phyloP scores from a whole-genome alignment of 2,797 vertebrate species.

The Rhinoraja longicauda region DNA sequence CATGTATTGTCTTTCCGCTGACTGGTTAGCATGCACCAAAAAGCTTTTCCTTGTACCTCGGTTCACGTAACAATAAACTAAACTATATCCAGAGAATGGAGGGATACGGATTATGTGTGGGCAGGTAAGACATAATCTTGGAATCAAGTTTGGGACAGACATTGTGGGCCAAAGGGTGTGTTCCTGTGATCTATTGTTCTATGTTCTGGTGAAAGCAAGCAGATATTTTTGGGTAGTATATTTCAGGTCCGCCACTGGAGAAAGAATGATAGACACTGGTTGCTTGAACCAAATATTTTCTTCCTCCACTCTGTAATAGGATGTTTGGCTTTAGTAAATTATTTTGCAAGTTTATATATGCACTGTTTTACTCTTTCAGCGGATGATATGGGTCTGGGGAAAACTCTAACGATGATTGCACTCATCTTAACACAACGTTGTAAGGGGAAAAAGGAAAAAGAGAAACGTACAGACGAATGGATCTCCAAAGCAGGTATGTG shows the following conservation, averaged over 20 bases:
- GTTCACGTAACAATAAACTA: no score
- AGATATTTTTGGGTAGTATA: neutral
- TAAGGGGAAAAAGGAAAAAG: slow-evolving; percentile 50
- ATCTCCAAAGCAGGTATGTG: slow-evolving; percentile 69
- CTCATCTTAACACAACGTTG: slow-evolving; percentile 74
- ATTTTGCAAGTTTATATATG: neutral
- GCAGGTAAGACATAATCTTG: no score
- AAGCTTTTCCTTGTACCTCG: no score
- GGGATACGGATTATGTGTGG: no score
- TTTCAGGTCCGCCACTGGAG: neutral
- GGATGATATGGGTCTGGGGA: slow-evolving; percentile 96
- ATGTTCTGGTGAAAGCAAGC: no score
- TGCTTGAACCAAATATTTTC: neutral
- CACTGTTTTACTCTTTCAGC: slow-evolving; percentile 57
- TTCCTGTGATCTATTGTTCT: no score
- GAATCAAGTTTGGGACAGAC: no score
- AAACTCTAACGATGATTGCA: slow-evolving; percentile 88
- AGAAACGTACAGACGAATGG: slow-evolving; percentile 57
- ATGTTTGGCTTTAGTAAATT: neutral
- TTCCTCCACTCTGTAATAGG: neutral
- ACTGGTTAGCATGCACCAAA: no score
- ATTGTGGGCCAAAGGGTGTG: no score
- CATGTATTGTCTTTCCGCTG: no score
- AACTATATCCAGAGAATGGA: no score
- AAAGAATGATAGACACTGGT: neutral